Base-by-base conservation (phyloP, 2,113 vertebrate genomes). In the Rostratula benghalensis region DNA sequence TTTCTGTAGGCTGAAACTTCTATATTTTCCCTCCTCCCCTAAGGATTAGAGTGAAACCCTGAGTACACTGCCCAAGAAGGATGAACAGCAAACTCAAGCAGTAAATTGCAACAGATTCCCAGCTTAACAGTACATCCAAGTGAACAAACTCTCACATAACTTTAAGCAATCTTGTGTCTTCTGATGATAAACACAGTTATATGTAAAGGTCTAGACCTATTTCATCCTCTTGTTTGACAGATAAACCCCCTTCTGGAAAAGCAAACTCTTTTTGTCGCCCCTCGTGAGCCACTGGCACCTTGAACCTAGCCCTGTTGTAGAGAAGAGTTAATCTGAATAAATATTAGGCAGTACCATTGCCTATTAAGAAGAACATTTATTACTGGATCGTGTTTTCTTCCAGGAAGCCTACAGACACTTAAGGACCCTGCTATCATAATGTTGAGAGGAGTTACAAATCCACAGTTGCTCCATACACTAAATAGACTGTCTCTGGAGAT, bases 311-410 rank as follows among this genome's bases (percentile, higher is more conserved):
- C 13, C 41, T 39, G 59, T 1, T n/a, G 27, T 13, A 41, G 50
- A 24, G 4, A 57, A 33, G 22, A 25, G 19, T 50, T 45, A 27
- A 46, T 57, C 31, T 33, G 7, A 84, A 37, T 28, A 56, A 53
- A 60, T n/a, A 13, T 0, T 41, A 39, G 28, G 31, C 50, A 70
- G 5, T 11, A 1, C 2, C 8, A 6, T 2, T 78, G 64, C 14
- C 67, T 50, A 0, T 21, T 31, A 10, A 27, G 35, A 77, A 57
- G 2, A 51, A 23, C 11, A 31, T 24, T 56, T 57, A n/a, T 43
- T 11, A 20, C 7, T 45, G 37, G 51, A 12, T 19, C 23, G 6
- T 51, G 41, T 24, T 81, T 84, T 46, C 22, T 71, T 67, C 64
- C 59, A 67, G 33, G n/a, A 59, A 70, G 6, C 3, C 51, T 48